phyloP scores from a whole-genome alignment of 2,113 vertebrate genomes.

The Nibea coibor region DNA sequence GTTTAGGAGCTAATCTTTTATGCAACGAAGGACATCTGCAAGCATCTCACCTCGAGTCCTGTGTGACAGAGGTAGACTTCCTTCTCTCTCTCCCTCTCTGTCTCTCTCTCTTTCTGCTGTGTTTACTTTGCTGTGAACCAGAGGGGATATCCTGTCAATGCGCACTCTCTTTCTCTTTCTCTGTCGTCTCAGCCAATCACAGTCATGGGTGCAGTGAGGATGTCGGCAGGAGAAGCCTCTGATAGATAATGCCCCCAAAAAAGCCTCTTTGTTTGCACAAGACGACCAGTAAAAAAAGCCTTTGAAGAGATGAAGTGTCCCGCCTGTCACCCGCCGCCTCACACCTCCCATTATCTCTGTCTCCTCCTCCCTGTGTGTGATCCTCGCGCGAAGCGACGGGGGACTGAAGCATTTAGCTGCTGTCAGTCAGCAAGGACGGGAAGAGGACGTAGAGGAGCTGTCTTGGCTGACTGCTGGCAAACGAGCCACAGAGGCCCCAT shows the following conservation, averaged over 20 bases:
- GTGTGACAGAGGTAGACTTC: conserved; percentile 68
- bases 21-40: conserved; percentile 64
- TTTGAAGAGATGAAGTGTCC: conserved; percentile 76
- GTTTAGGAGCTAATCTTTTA: conserved; percentile 68
- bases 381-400: conserved; percentile 28
- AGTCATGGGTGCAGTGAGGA: conserved; percentile 60
- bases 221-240: conserved; percentile 69
- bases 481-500: conserved; percentile 79
- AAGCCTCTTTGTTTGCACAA: conserved; percentile 75
- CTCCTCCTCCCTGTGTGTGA: conserved; percentile 56
- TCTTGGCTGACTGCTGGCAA: conserved; percentile 76
- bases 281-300: conserved; percentile 55
- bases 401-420: conserved; percentile 66
- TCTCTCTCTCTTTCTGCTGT: conserved; percentile 56
- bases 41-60: conserved; percentile 66
- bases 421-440: conserved; percentile 66
- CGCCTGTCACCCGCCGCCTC: conserved; percentile 56
- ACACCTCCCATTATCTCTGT: conserved; percentile 66
- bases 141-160: conserved; percentile 77
- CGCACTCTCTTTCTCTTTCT: conserved; percentile 62
- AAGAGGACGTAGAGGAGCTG: conserved; percentile 66
- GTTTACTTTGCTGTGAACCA: conserved; percentile 76
- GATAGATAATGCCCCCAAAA: conserved; percentile 72
- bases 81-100: conserved; percentile 25
- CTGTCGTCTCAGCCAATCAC: conserved; percentile 59